Evolutionary conservation across 2,113 vertebrate genomes (phyloP), one percentile per base, ranked within the genome.

Genomic region (Pardalotus punctatus): DNA sequence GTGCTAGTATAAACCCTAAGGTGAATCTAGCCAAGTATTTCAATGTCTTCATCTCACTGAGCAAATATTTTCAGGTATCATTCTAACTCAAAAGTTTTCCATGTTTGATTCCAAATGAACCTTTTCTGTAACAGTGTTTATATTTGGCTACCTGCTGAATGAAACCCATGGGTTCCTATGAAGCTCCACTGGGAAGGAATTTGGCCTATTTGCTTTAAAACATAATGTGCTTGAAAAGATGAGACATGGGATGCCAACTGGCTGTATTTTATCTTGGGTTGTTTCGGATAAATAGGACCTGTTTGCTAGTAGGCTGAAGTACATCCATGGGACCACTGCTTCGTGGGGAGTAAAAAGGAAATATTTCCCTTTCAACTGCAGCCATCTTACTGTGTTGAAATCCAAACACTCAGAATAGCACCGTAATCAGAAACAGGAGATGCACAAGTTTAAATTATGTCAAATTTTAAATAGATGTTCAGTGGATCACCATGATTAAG

Each of bases 21-120:
- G 54, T 36, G 57, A 84, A 83, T 73, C 61, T 65, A 87, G 62
- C 36, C 89, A 91, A 95, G 66, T 58, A 79, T 89, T 85, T 85
- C 15, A 78, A 57, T 45, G 31, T 48, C 87, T 92, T 92, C 62
- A 92, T 71, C 79, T 58, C 88, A 81, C 36, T 11, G 17, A 88
- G 72, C 38, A 86, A 95, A 71, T 94, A 83, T 88, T 95, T 96
- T 88, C 90, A 93, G 92, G 74, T 67, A 70, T 71, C 92, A 81
- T 81, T 67, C 82, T 67, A 86, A 60, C 76, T 74, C n/a, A 60
- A 7, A 88, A 81, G 16, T 86, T 93, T 88, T 95, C 92, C 64
- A 42, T 22, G 19, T 81, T 77, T 56, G 76, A 78, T 92, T 96
- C 60, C 72, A 96, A 95, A 86, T 9, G 8, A 90, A 73, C 70